A percentile compares a stretch with the other conserved stretches of the same genome.
Evolutionary conservation across 2,113 vertebrate species (phyloP).

Genomic region (Cranoglanis bouderius): DNA sequence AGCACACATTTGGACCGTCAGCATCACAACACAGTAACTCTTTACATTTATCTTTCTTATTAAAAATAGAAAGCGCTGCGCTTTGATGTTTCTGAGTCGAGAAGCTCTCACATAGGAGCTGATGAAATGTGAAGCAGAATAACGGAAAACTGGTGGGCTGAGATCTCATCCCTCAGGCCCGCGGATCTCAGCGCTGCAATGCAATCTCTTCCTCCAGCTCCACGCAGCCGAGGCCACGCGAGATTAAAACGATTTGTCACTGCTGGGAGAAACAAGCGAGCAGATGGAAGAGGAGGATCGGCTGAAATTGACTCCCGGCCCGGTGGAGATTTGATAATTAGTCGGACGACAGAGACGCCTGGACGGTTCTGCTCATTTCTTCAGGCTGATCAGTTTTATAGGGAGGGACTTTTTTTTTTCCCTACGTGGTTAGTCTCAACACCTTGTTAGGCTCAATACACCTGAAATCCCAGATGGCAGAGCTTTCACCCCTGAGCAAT

Average conservation of each 20-base stretch:
- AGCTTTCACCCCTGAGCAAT: not conserved
- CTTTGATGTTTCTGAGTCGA: not conserved
- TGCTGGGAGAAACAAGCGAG: conserved; percentile 36
- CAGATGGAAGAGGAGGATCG: conserved; percentile 38
- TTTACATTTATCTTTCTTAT: not conserved
- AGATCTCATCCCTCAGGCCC: not conserved
- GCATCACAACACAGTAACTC: not conserved
- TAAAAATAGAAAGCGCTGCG: not conserved
- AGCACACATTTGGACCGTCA: not conserved
- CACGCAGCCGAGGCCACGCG: conserved; percentile 2
- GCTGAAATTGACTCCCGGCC: conserved; percentile 46
- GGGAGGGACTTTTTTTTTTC: not conserved
- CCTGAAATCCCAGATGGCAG: not conserved
- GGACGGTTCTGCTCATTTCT: conserved; percentile 1
- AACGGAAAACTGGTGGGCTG: conserved; percentile 12
- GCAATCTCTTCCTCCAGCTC: conserved; percentile 39
- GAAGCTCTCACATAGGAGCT: conserved; percentile 2
- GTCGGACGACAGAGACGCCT: conserved; percentile 19
- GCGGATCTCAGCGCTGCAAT: conserved; percentile 31
- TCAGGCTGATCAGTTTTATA: not conserved
- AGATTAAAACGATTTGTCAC: conserved; percentile 63
- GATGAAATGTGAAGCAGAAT: conserved; percentile 22
- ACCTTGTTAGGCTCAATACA: not conserved
- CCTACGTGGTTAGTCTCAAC: not conserved
- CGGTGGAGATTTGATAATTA: conserved; percentile 49